Evolutionary conservation across 2,888 invertebrate genomes (phyloP), one percentile per base, ranked within the genome.

Genomic region (Philereme vetulata): DNA sequence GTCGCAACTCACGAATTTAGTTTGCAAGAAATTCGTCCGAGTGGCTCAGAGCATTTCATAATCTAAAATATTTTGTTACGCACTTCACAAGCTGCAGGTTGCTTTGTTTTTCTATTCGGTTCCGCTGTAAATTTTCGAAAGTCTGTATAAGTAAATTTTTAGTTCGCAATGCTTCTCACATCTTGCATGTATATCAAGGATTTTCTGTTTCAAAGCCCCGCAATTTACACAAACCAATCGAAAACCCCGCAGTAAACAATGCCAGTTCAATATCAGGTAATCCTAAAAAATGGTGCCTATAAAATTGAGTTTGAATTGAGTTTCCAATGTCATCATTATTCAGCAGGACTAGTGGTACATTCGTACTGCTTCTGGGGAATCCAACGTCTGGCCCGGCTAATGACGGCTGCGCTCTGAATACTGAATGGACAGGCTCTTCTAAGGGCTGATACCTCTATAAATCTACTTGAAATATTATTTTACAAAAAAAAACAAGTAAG

Each of bases 351-450:
- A 61, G 68, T 70, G 80, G 78, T 80, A 78, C 78, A 80, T 76
- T 81, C 74, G 77, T 73, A 72, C 78, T 82, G 83, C 85, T 86
- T 82, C 84, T 80, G 85, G 86, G 86, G 84, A 85, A 86, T 88
- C 82, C 81, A 76, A 80, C 82, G 90, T 86, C 89, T 87, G 82
- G 84, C 78, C 75, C 82, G 81, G 78, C 85, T 91, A 90, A 91
- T 92, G 89, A 90, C 78, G 79, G 69, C 71, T 81, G 84, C 78
- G 87, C 75, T 75, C 81, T 80, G 91, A 90, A 91, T 90, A 88
- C 86, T 81, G 86, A 90, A 71, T 79, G 82, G 72, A 68, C 66
- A 63, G 68, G 61, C 69, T 74, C 71, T 68, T 70, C 68, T 70
- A 72, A 66, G 70, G 62, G 71, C 71, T 71, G 56, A 70, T 68